A percentile compares a stretch with the other conserved stretches of the same genome.
Evolutionary conservation across 1,140 invertebrate species (phyloP).

Genomic region (Magallana gigas): DNA sequence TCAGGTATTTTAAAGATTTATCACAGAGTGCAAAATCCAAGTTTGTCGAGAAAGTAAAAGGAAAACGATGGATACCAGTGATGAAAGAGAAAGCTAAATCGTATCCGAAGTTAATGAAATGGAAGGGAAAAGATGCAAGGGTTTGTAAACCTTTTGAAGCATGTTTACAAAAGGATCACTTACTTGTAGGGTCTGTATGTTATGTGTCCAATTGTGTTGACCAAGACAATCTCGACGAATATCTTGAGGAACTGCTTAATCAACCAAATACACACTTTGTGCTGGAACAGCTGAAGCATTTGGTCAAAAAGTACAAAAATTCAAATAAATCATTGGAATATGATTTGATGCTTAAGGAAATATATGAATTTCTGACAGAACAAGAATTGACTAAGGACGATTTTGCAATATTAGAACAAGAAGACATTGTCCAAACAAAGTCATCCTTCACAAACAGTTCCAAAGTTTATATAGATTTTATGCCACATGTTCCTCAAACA

Average conservation of each 20-base stretch:
- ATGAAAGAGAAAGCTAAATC: neutral
- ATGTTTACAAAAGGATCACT: neutral
- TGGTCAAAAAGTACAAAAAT: neutral
- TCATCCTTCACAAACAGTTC: conserved; percentile 14
- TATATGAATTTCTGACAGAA: neutral
- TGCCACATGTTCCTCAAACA: neutral
- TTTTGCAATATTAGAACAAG: neutral
- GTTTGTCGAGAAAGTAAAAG: neutral
- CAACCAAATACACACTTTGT: neutral
- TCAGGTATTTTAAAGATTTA: neutral
- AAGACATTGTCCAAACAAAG: neutral
- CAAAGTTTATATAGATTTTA: neutral
- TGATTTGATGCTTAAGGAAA: neutral
- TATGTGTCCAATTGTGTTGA: neutral
- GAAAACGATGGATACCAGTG: conserved; percentile 20
- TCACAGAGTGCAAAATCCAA: neutral
- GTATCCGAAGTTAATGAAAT: conserved; percentile 9
- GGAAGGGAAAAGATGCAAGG: neutral
- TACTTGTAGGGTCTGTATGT: neutral
- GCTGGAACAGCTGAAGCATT: neutral
- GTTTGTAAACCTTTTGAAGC: neutral
- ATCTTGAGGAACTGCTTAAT: neutral
- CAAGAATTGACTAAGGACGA: neutral
- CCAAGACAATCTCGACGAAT: neutral
- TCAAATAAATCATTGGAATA: neutral